A percentile compares a stretch with the other conserved stretches of the same genome.
Evolutionary conservation across 2,113 vertebrate species (phyloP).

Genomic region (Myrmecobius fasciatus): DNA sequence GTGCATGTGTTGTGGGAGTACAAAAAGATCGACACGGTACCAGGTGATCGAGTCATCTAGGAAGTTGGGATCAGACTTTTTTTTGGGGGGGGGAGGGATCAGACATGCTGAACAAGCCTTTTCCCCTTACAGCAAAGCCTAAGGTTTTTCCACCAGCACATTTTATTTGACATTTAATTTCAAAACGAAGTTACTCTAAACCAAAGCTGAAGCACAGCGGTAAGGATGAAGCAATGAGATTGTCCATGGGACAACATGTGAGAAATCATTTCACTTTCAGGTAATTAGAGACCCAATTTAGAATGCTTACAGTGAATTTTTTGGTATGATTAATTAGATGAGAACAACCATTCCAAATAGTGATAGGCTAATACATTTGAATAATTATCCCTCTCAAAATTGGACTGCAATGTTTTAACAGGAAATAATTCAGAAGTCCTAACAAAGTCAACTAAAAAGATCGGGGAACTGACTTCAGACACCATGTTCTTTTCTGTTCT

Average conservation of each 20-base stretch:
- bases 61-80: slow-evolving; percentile 74
- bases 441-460: not conserved
- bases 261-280: slow-evolving; percentile 79
- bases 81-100: slow-evolving; percentile 72
- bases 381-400: slow-evolving; percentile 75
- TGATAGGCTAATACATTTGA: slow-evolving; percentile 78
- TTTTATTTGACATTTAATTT: slow-evolving; percentile 85
- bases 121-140: slow-evolving; percentile 54
- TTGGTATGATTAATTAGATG: slow-evolving; percentile 82
- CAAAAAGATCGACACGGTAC: slow-evolving; percentile 59
- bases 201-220: slow-evolving; percentile 73
- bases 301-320: slow-evolving; percentile 79
- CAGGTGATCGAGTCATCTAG: slow-evolving; percentile 58
- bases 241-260: slow-evolving; percentile 77
- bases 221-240: slow-evolving; percentile 76
- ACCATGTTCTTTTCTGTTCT: not conserved
- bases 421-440: slow-evolving; percentile 37
- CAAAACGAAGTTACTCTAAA: slow-evolving; percentile 82
- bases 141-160: slow-evolving; percentile 79
- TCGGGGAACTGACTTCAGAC: slow-evolving; percentile 36
- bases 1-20: slow-evolving; percentile 70
- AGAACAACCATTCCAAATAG: slow-evolving; percentile 74
- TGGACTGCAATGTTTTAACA: slow-evolving; percentile 68
- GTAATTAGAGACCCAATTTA: slow-evolving; percentile 83
- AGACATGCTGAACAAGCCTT: slow-evolving; percentile 72